Evolutionary conservation across 2,113 vertebrate genomes (phyloP).

Genomic region (Trichechus manatus): DNA sequence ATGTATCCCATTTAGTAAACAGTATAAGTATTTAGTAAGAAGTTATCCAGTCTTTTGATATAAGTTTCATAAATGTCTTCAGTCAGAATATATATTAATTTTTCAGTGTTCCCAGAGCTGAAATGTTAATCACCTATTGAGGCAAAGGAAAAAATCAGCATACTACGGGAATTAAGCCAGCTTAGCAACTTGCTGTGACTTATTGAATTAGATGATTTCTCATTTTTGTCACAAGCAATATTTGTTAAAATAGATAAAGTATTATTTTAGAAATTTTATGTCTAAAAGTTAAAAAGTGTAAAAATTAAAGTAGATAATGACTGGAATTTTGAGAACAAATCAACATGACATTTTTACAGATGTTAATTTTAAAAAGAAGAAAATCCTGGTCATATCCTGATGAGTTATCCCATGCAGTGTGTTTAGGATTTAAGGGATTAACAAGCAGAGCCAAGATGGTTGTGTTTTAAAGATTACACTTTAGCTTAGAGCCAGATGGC

Average conservation of each 20-base stretch:
- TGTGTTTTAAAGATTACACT: not conserved
- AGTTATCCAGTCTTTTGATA: not conserved
- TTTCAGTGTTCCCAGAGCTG: not conserved
- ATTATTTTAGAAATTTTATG: not conserved
- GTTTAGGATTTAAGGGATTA: conserved; percentile 10
- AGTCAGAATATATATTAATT: conserved; percentile 39
- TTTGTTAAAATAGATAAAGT: not conserved
- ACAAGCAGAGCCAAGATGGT: not conserved
- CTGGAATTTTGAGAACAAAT: not conserved
- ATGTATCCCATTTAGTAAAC: not conserved
- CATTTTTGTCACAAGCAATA: not conserved
- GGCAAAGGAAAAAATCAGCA: conserved; percentile 10
- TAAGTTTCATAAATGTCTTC: conserved; percentile 32
- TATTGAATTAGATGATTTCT: not conserved
- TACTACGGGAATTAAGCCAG: not conserved
- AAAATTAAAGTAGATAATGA: not conserved
- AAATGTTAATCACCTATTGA: conserved; percentile 37
- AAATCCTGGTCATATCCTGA: not conserved
- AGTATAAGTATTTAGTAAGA: not conserved
- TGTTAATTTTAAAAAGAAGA: not conserved
- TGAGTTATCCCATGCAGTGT: not conserved
- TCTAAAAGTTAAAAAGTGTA: not conserved
- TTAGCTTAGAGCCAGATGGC: conserved; percentile 15
- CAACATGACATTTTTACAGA: not conserved
- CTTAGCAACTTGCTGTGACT: not conserved